These are phyloP conservation scores for Rhingia campestris DNA, from an alignment of 2,888 invertebrate genomes.

Conservation along the genomic window DNA sequence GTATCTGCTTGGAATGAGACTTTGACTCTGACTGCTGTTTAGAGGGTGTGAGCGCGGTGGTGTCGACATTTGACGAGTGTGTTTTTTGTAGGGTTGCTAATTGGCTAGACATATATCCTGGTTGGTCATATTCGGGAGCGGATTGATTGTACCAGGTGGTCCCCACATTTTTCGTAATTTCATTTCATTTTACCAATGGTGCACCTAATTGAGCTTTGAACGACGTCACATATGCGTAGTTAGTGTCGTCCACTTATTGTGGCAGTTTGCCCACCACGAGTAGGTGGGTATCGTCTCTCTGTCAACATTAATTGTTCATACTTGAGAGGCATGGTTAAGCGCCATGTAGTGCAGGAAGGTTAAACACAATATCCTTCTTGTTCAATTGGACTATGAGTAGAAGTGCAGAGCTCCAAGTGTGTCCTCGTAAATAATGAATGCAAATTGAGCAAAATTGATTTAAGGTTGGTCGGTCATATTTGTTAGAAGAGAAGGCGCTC, in stretches of 20 bases:
- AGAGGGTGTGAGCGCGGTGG: constrained; percentile 25
- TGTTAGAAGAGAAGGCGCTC: constrained; percentile 39
- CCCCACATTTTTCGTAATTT: constrained; percentile 26
- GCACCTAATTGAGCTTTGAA: constrained; percentile 56
- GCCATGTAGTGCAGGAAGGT: constrained; percentile 10
- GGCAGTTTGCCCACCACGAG: not conserved
- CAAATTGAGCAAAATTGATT: constrained; percentile 72
- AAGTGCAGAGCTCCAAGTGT: constrained; percentile 23
- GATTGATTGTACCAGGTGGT: constrained; percentile 55
- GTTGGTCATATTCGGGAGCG: constrained; percentile 43
- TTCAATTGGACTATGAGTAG: constrained; percentile 22
- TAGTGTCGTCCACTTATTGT: constrained; percentile 3
- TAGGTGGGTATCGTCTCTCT: constrained; percentile 13
- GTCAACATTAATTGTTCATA: constrained; percentile 58
- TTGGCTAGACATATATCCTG: constrained; percentile 61
- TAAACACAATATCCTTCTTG: constrained; percentile 50
- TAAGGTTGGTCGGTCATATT: constrained; percentile 60
- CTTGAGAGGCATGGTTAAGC: constrained; percentile 23
- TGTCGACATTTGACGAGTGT: constrained; percentile 71
- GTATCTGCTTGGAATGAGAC: constrained; percentile 6
- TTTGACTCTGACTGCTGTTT: not conserved
- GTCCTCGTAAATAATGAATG: constrained; percentile 65
- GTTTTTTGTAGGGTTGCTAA: constrained; percentile 60
- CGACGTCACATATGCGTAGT: not conserved
- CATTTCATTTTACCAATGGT: constrained; percentile 35